These are phyloP conservation scores for Ginglymostoma cirratum DNA, from an alignment of 2,113 vertebrate genomes.

Conservation along the genomic window DNA sequence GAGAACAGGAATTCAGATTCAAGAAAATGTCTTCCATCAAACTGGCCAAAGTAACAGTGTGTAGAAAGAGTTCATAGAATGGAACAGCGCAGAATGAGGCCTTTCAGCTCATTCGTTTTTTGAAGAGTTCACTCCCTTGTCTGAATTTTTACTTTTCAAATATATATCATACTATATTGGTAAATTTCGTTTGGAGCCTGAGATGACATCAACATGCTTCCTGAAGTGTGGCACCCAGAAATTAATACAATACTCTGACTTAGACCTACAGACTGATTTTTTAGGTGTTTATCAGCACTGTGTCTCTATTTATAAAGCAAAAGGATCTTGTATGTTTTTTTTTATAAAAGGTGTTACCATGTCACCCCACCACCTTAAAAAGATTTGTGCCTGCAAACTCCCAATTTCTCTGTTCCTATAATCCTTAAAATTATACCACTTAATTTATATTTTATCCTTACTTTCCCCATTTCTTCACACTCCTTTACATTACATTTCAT, in stretches of 20 bases:
- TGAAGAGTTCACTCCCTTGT: neutral
- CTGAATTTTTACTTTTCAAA: neutral
- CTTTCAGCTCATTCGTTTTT: neutral
- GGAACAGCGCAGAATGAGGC: neutral
- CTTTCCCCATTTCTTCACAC: neutral
- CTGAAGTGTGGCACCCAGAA: too few relatives aligned
- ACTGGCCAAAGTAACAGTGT: neutral
- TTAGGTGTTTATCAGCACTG: neutral
- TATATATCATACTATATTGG: too few relatives aligned
- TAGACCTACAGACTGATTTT: too few relatives aligned
- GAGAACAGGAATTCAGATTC: neutral
- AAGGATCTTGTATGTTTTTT: neutral
- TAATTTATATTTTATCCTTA: neutral
- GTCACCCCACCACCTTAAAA: too few relatives aligned
- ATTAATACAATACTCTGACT: too few relatives aligned
- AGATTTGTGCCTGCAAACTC: too few relatives aligned
- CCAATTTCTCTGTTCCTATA: neutral
- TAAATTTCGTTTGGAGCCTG: too few relatives aligned
- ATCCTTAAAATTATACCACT: neutral
- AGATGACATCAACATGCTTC: too few relatives aligned
- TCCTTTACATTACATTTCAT: too few relatives aligned
- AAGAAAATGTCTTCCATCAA: neutral
- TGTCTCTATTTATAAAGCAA: neutral
- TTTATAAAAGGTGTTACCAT: too few relatives aligned
- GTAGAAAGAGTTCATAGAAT: neutral